These are phyloP conservation scores for Bombus pyrosoma DNA, from an alignment of 1,140 invertebrate genomes.

Conservation along the genomic window DNA sequence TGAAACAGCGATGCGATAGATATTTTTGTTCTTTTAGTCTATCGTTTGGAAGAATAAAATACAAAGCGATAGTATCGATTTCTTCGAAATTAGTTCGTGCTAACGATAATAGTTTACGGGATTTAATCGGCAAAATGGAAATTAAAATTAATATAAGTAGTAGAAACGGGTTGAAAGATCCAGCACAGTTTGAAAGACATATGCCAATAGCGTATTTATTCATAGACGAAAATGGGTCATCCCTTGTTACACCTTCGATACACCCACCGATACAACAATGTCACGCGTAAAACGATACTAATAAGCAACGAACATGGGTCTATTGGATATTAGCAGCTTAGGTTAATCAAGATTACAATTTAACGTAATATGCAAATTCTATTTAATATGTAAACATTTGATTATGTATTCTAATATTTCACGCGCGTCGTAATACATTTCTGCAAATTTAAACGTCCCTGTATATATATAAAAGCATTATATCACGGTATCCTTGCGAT, in stretches of 20 bases:
- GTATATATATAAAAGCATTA: too few species aligned
- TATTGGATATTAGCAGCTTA: not conserved
- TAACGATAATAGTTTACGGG: too few species aligned
- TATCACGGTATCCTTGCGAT: too few species aligned
- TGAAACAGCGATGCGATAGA: not conserved
- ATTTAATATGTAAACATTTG: too few species aligned
- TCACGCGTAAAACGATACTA: not conserved
- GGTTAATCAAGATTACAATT: not conserved
- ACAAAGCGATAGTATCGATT: not conserved
- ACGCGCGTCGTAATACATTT: too few species aligned
- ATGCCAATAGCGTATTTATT: constrained; percentile 4
- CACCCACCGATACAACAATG: not conserved
- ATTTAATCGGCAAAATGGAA: not conserved
- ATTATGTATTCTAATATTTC: too few species aligned
- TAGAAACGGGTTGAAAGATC: not conserved
- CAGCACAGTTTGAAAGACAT: not conserved
- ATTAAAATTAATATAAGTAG: not conserved
- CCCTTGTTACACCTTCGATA: not conserved
- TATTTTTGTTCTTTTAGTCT: not conserved
- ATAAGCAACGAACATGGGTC: not conserved
- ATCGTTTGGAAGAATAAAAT: not conserved
- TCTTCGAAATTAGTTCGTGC: too few species aligned
- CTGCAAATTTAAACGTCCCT: too few species aligned
- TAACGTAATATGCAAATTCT: not conserved
- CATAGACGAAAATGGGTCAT: constrained; percentile 14